Evolutionary conservation across 2,888 invertebrate species (phyloP), one percentile per base, ranked within the genome.

Genomic region (Heliconius ismenius): DNA sequence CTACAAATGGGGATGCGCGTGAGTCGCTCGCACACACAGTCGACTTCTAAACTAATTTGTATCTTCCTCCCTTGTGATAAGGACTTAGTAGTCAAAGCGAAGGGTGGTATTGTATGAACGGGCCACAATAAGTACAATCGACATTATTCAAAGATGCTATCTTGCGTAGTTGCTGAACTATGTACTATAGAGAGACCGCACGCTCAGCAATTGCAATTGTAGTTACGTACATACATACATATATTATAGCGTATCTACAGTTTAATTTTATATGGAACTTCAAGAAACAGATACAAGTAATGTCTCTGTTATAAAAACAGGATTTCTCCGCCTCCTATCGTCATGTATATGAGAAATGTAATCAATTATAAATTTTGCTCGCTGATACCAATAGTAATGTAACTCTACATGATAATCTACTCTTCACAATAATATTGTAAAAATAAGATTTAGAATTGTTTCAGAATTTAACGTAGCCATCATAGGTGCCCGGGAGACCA

Each of bases 131-230:
- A 76, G 70, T 74, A 79, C 78, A 78, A 72, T 73, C 70, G 62
- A 62, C 74, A 78, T 72, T 76, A 76, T 68, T 79, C 74, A 63
- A 74, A 75, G 79, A 79, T 78, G 58, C 32, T 79, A 79, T 79
- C 78, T 76, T 58, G 73, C 58, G 65, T 79, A 78, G 76, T 79
- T 78, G 74, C 76, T 60, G 75, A 68, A 72, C 79, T 74, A 73
- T 28, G 62, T 15, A 62, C 70, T 76, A 72, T 67, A 60, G 76
- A 62, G 60, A 64, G 49, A 70, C 77, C 64, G 32, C 62, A 69
- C 73, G 78, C 65, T 65, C 73, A 68, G 73, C n/a, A 72, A 70
- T 70, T 54, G 63, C 24, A 72, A 62, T 39, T 39, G 6, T 18
- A 67, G 7, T 2, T 39, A 39, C 24, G 1, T 24, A 60, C 26